These are phyloP conservation scores for Neodiprion pinetum DNA, from an alignment of 1,140 invertebrate genomes.

Conservation along the genomic window DNA sequence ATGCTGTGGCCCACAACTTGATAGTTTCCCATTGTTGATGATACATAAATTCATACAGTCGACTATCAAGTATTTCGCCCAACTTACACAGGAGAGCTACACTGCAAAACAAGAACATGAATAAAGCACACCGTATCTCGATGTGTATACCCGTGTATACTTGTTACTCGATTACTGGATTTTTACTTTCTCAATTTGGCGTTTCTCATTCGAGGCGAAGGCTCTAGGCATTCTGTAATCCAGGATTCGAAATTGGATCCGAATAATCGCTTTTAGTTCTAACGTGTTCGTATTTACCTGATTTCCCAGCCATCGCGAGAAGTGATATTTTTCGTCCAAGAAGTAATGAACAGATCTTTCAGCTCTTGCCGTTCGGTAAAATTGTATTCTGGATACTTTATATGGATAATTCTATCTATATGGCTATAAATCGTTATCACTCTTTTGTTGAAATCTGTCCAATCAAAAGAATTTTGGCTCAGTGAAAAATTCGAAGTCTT, in stretches of 20 bases:
- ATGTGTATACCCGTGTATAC: too few relatives aligned
- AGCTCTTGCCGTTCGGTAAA: slow-evolving; percentile 29
- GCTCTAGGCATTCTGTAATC: too few relatives aligned
- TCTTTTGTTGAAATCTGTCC: slow-evolving; percentile 50
- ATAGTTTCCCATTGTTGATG: neutral
- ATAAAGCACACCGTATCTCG: neutral
- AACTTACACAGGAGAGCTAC: slow-evolving; percentile 52
- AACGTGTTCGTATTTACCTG: slow-evolving; percentile 37
- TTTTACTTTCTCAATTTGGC: too few relatives aligned
- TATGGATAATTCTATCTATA: slow-evolving; percentile 44
- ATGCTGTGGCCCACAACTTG: neutral
- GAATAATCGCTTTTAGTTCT: too few relatives aligned
- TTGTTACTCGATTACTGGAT: slow-evolving; percentile 16
- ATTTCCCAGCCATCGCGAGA: slow-evolving; percentile 41
- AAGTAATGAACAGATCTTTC: slow-evolving; percentile 33
- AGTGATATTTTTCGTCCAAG: slow-evolving; percentile 40
- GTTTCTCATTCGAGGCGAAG: neutral
- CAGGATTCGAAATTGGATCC: too few relatives aligned
- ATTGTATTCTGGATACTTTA: slow-evolving; percentile 35
- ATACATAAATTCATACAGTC: slow-evolving; percentile 30
- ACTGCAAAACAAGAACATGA: slow-evolving; percentile 44
- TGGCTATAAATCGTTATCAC: slow-evolving; percentile 48
- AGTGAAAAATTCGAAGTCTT: neutral
- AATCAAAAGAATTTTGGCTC: slow-evolving; percentile 42
- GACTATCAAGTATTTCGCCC: slow-evolving; percentile 47